A percentile compares a stretch with the other conserved stretches of the same genome.
These are phyloP conservation scores for Eulemur albifrons DNA, from an alignment of 2,797 vertebrate genomes.

Conservation along the genomic window DNA sequence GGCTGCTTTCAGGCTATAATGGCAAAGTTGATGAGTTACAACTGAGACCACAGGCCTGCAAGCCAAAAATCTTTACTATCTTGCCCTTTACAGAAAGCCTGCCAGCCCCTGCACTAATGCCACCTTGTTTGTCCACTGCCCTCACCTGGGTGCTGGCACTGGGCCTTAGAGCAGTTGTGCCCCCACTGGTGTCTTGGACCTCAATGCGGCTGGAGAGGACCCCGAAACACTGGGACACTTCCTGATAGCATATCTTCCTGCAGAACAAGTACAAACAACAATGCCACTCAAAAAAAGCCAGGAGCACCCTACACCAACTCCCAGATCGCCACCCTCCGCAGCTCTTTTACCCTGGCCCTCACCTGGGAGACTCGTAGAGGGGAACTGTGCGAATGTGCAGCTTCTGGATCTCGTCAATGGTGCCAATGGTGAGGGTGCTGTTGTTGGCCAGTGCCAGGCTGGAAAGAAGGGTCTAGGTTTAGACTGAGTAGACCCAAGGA, in stretches of 20 bases:
- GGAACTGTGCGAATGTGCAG: conserved; percentile 98
- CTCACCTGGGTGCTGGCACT: conserved; percentile 98
- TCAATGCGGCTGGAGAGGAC: conserved; percentile 97
- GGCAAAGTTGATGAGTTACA: not conserved
- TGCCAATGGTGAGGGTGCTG: conserved; percentile 98
- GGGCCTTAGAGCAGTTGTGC: conserved; percentile 93
- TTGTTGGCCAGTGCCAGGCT: conserved; percentile 98
- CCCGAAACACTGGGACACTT: conserved; percentile 98
- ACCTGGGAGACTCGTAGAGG: conserved; percentile 97
- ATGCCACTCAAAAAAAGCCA: not conserved
- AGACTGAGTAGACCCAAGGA: not conserved
- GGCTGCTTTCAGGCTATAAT: accelerated
- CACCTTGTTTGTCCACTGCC: not conserved
- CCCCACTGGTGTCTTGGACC: conserved; percentile 96
- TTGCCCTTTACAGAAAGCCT: not conserved
- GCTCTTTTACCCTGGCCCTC: conserved; percentile 7
- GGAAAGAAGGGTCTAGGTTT: not conserved
- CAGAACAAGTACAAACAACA: not conserved
- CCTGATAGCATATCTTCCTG: conserved; percentile 99
- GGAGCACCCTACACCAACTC: accelerated
- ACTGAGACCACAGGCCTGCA: not conserved
- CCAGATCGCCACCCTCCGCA: accelerated
- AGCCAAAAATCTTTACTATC: not conserved
- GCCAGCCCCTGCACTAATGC: not conserved
- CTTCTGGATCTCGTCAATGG: conserved; percentile 99